A percentile compares a stretch with the other conserved stretches of the same genome.
These are phyloP conservation scores for Ichneumoninae sp. DNA, from an alignment of 2,888 invertebrate genomes.

Conservation along the genomic window DNA sequence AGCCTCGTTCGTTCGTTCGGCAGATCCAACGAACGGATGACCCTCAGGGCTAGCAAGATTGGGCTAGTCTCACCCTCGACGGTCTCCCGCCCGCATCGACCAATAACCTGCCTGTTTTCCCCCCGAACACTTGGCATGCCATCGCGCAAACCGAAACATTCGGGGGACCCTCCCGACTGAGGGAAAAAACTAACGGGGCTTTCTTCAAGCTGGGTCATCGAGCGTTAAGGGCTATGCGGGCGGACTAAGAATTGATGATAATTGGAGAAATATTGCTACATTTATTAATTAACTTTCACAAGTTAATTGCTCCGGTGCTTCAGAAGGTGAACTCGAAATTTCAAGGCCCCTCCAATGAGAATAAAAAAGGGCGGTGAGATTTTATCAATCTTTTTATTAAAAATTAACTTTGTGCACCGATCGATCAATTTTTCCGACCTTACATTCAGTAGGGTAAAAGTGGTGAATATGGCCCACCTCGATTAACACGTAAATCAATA, in stretches of 20 bases:
- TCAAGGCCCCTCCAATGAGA: not conserved
- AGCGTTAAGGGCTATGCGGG: slow-evolving; percentile 23
- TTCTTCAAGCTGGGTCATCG: slow-evolving; percentile 21
- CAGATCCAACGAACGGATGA: not conserved
- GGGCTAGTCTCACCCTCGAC: slow-evolving; percentile 32
- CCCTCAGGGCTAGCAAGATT: slow-evolving; percentile 41
- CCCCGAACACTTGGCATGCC: slow-evolving; percentile 25
- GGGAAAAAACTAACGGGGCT: slow-evolving; percentile 16
- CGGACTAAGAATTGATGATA: slow-evolving; percentile 10
- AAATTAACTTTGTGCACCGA: too few species aligned
- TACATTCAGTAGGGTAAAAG: too few species aligned
- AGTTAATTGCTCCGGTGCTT: not conserved
- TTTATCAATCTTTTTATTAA: too few species aligned
- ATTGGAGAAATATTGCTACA: slow-evolving; percentile 1
- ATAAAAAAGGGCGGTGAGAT: too few species aligned
- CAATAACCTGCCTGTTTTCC: slow-evolving; percentile 43
- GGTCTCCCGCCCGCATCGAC: slow-evolving; percentile 25
- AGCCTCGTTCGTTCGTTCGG: slow-evolving; percentile 24
- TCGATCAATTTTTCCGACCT: not conserved
- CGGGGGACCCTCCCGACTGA: not conserved
- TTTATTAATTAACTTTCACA: not conserved
- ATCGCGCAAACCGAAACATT: slow-evolving; percentile 22
- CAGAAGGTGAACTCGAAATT: not conserved
- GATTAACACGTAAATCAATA: too few species aligned
- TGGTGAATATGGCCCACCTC: too few species aligned